Percentiles rank a stretch among this genome's conserved stretches.
Evolutionary conservation across 2,113 vertebrate species (phyloP).

Genomic region (Copsychus sechellarum): DNA sequence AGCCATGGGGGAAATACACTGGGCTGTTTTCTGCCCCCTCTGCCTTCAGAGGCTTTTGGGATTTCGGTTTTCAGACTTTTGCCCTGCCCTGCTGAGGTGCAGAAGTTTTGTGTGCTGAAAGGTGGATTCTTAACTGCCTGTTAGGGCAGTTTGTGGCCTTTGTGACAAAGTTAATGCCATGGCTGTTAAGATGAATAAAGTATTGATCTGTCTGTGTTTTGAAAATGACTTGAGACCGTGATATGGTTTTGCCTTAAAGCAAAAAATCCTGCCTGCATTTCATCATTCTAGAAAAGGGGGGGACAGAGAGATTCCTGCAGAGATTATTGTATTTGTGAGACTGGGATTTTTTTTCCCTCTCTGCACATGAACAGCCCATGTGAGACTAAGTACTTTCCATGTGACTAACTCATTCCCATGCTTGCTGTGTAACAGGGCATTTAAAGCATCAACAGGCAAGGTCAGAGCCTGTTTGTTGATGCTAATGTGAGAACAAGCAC

Average conservation of each 20-base stretch:
- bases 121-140: background rate
- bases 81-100: background rate
- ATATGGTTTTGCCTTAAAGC: conserved; percentile 49
- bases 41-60: background rate
- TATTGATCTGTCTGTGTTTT: background rate
- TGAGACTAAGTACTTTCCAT: conserved; percentile 75
- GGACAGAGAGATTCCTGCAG: conserved; percentile 64
- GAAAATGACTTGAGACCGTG: conserved; percentile 6
- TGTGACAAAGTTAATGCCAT: background rate
- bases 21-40: background rate
- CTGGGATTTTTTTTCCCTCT: conserved; percentile 30
- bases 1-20: fast-evolving
- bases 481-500: conserved; percentile 12
- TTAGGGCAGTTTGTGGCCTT: background rate
- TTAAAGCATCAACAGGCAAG: conserved; percentile 48
- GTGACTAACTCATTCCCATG: conserved; percentile 74
- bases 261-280: conserved; percentile 36
- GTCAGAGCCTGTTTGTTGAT: conserved; percentile 42
- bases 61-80: background rate
- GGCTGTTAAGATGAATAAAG: background rate
- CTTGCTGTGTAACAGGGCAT: conserved; percentile 59
- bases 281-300: conserved; percentile 14
- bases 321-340: conserved; percentile 72
- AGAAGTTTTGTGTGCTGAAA: background rate
- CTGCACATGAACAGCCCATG: conserved; percentile 72